Evolutionary conservation across 2,797 vertebrate species (phyloP).

Genomic region (Orestias chungarensis): DNA sequence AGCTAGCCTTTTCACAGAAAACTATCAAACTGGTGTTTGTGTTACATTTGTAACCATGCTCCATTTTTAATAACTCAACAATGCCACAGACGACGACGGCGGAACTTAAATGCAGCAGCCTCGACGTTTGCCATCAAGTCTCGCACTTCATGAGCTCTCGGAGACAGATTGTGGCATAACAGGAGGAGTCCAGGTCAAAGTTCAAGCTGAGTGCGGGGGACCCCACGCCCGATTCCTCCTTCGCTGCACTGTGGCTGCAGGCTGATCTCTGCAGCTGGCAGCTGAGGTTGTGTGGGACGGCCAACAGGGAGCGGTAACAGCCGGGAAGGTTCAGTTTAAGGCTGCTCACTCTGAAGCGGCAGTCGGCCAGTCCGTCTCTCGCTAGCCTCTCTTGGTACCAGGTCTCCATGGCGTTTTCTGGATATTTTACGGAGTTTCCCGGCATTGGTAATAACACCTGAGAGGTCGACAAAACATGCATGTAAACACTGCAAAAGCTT

Average conservation of each 20-base stretch:
- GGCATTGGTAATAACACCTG: constrained; percentile 96
- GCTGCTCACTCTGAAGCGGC: constrained; percentile 84
- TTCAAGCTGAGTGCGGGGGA: constrained; percentile 79
- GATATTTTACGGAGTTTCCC: constrained; percentile 90
- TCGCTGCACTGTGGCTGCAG: constrained; percentile 21
- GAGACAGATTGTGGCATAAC: constrained; percentile 94
- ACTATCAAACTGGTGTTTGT: constrained; percentile 11
- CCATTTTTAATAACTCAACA: constrained; percentile 23
- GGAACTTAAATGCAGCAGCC: constrained; percentile 25
- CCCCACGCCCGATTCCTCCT: constrained; percentile 16
- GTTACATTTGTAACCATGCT: constrained; percentile 10
- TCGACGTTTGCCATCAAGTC: constrained; percentile 58
- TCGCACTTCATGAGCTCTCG: constrained; percentile 94
- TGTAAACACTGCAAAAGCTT: neutral
- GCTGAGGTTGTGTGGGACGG: constrained; percentile 82
- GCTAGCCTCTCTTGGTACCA: constrained; percentile 89
- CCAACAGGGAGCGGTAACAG: constrained; percentile 90
- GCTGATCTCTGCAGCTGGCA: constrained; percentile 72
- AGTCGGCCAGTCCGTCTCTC: constrained; percentile 82
- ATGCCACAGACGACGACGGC: constrained; percentile 16
- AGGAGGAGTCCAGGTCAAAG: constrained; percentile 91
- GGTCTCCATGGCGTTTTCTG: constrained; percentile 83
- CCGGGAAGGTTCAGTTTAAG: constrained; percentile 93
- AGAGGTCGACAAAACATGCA: neutral
- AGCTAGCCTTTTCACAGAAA: neutral